Base-by-base conservation (phyloP, 2,797 vertebrate genomes). In the Hephaestus fuliginosus region DNA sequence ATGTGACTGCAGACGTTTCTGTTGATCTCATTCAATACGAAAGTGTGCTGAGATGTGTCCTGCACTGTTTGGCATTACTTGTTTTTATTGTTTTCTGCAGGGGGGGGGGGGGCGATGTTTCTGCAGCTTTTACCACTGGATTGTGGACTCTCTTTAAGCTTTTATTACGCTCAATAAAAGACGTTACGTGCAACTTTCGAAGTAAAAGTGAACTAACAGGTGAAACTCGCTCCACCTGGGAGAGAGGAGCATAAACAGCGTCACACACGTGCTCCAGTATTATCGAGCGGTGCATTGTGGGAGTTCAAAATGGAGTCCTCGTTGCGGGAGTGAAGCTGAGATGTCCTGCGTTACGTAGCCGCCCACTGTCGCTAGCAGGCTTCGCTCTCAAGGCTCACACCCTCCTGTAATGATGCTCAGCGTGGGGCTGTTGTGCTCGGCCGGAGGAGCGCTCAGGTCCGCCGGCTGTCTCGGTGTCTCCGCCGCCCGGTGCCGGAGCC, bases 221-320 rank as follows among this genome's bases (percentile, higher is more conserved):
- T 5, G 30, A 33, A 5, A 25, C 25, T 25, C 25, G 25, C 25
- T 25, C 25, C 25, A 25, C 25, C 25, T 25, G 25, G 25, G 25
- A 25, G 25, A 25, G 25, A 25, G 20, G 17, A 30, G 70, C 20
- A 3, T 33, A 17, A 39, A 30, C 30, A 20, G 28, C 53, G 7
- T 11, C 11, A 5, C 53, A 18, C 74, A 73, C 69, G 74, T 86
- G 78, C 7, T 65, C 1, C 20, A 18, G 22, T 85, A 70, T 84
- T 81, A 9, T 87, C 63, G 80, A 78, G 90, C 88, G 86, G 41
- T 87, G 94, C 91, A 95, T 89, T 91, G 36, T 93, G 94, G 94
- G 93, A 92, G 1, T 83, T 61, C 64, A 95, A 95, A 57, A 95
- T 95, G 93, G 93, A 70, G 64, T 0, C 15, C 5, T n/a, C 1